Conservation (phyloP, 2,797 vertebrate species). For the Pangasius krempfi region DNA sequence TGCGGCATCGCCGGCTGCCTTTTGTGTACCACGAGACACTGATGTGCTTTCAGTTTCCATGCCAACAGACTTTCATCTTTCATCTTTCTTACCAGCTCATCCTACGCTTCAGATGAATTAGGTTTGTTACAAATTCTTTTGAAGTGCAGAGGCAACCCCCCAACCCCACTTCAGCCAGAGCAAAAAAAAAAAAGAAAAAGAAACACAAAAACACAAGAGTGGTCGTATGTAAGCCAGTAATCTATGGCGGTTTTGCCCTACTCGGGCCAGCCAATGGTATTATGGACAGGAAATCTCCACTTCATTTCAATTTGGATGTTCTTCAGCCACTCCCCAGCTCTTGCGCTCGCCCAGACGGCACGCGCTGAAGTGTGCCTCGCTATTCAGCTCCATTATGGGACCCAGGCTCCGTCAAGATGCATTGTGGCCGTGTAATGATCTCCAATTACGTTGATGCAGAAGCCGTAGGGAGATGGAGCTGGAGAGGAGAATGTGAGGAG, state of each 20-base stretch:
- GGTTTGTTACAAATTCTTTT: conserved; percentile 89
- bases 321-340: conserved; percentile 66
- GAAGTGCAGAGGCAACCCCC: conserved; percentile 77
- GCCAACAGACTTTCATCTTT: conserved; percentile 88
- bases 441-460: conserved; percentile 81
- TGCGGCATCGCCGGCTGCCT: conserved; percentile 72
- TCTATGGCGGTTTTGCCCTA: conserved; percentile 72
- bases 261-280: conserved; percentile 75
- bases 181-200: conserved; percentile 77
- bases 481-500: conserved; percentile 64
- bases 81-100: conserved; percentile 88
- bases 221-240: conserved; percentile 80
- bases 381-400: conserved; percentile 81
- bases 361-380: conserved; percentile 60
- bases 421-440: conserved; percentile 81
- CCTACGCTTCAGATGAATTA: conserved; percentile 87
- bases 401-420: conserved; percentile 76
- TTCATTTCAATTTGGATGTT: conserved; percentile 80
- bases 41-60: conserved; percentile 88
- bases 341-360: conserved; percentile 69
- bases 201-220: conserved; percentile 52
- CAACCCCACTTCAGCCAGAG: conserved; percentile 78
- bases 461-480: conserved; percentile 64
- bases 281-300: conserved; percentile 75
- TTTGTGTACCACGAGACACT: conserved; percentile 79